Percentiles rank a stretch among this genome's conserved stretches.
phyloP scores from a whole-genome alignment of 1,140 invertebrate species.

The Hormaphis cornu region DNA sequence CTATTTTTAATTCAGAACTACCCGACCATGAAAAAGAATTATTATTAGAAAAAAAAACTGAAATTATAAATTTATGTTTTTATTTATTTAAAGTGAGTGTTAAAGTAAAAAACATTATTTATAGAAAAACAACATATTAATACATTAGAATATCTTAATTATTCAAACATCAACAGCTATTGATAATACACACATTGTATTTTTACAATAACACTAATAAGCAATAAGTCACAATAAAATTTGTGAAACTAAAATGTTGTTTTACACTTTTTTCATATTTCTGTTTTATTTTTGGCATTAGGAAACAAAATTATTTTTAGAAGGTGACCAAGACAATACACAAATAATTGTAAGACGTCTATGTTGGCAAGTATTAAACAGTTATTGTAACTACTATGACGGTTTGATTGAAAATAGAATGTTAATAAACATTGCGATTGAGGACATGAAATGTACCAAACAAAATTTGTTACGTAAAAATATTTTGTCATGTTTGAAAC shows the following conservation, averaged over 20 bases:
- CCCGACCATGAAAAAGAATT: conserved; percentile 15
- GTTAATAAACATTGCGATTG: conserved; percentile 23
- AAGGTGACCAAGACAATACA: conserved; percentile 6
- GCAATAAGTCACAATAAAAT: no score
- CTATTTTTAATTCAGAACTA: conserved; percentile 7
- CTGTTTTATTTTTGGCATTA: background rate
- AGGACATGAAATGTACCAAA: conserved; percentile 24
- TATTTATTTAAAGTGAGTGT: conserved; percentile 22
- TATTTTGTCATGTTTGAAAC: conserved; percentile 5
- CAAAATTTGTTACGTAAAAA: conserved; percentile 23
- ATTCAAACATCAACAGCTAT: no score
- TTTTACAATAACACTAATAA: no score
- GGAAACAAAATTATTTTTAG: conserved; percentile 14
- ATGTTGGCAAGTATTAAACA: conserved; percentile 23
- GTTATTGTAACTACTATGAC: conserved; percentile 13
- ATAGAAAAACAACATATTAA: no score
- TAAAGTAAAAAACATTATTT: background rate
- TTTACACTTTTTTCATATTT: background rate
- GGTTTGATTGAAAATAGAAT: conserved; percentile 27
- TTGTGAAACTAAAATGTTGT: background rate
- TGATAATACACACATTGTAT: no score
- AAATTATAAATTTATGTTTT: conserved; percentile 24
- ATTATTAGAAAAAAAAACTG: background rate
- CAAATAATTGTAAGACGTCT: conserved; percentile 18
- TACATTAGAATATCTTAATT: no score